Percentiles rank a stretch among this genome's conserved stretches.
Evolutionary conservation across 2,888 invertebrate species (phyloP).

Genomic region (Liodrosophila aerea): DNA sequence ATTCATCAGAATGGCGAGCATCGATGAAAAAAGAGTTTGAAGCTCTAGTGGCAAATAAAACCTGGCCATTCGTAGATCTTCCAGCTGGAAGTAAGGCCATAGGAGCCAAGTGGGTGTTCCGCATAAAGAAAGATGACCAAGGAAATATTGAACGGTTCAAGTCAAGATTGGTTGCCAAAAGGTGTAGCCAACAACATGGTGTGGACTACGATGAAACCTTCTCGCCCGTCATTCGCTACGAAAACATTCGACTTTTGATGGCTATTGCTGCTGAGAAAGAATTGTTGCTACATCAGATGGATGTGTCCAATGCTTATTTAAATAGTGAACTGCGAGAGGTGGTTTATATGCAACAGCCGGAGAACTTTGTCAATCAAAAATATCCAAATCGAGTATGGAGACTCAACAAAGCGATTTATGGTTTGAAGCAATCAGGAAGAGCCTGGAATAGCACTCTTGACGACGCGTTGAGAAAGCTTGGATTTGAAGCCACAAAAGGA

Average conservation of each 20-base stretch:
- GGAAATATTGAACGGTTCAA: not conserved
- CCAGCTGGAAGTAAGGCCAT: not conserved
- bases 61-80: not conserved
- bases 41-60: not conserved
- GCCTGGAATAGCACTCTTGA: not conserved
- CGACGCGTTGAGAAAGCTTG: not conserved
- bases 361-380: too few relatives aligned
- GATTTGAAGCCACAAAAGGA: not conserved
- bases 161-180: constrained; percentile 1
- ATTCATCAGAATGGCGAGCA: constrained; percentile 8
- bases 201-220: not conserved
- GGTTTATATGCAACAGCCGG: not conserved
- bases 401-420: not conserved
- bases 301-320: too few relatives aligned
- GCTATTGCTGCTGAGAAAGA: too few relatives aligned
- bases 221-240: not conserved
- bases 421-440: not conserved
- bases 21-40: not conserved
- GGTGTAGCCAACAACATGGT: not conserved
- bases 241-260: not conserved
- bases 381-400: too few relatives aligned
- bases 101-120: constrained; percentile 4
- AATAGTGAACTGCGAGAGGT: too few relatives aligned
- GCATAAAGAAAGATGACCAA: not conserved
- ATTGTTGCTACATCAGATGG: too few relatives aligned